Base-by-base conservation (phyloP, 2,797 vertebrate genomes). In the Oreonectes daqikongensis region DNA sequence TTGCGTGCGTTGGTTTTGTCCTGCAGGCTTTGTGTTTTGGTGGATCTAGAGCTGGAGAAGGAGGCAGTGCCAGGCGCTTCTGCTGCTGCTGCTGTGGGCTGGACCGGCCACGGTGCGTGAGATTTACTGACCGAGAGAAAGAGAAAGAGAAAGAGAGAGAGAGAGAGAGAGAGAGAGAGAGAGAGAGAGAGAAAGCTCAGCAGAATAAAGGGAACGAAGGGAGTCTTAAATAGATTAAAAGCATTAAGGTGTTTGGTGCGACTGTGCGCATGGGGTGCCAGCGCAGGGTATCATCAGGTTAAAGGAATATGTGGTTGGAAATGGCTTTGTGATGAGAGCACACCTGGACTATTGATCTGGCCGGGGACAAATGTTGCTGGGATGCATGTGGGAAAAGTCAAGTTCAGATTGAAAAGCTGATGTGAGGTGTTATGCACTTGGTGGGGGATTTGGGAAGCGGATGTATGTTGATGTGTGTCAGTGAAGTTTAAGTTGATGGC, bases 1-100 rank as follows among this genome's bases (percentile, higher is more conserved):
- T 93, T 92, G 93, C 93, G 92, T 92, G 90, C 92, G 89, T 93
- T 92, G 89, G 85, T 92, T 92, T 92, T 93, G 91, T 92, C 84
- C 92, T 90, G 83, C 86, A 89, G 88, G 91, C 91, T 94, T 93
- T 93, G 90, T 92, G 83, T 91, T 88, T 80, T 88, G 88, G 89
- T 89, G 89, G 86, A 86, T 88, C 91, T 90, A 86, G 89, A 89
- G 87, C 65, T 86, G 87, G 86, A 87, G 85, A 86, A 81, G 87
- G 88, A 91, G 90, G 90, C 90, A 89, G 90, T 86, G 90, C 81
- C 91, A 91, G 91, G 87, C 88, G 91, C 88, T 86, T 44, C 75
- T 76, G 55, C 74, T 64, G 71, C 72, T 76, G 73, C 74, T 77
- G 90, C 40, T 88, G 89, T 86, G 86, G 89, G 89, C 86, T 91